Percentiles rank a stretch among this genome's conserved stretches.
phyloP scores from a whole-genome alignment of 1,140 invertebrate species.

The Brachionus rotundiformis region DNA sequence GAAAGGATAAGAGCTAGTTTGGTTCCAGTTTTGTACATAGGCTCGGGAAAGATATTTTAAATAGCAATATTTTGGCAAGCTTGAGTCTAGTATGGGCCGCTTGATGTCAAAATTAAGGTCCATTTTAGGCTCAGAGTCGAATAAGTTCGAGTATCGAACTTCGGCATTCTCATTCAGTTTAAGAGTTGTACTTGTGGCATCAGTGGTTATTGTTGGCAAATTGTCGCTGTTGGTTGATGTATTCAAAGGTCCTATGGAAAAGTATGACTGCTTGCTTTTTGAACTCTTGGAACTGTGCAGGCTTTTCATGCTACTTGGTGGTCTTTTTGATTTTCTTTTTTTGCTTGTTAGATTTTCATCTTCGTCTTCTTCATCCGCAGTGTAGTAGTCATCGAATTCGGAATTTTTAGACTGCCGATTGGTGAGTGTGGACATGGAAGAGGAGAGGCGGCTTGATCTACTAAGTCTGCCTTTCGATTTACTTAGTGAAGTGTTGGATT shows the following conservation, averaged over 20 bases:
- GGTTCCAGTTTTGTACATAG: constrained; percentile 36
- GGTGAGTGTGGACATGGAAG: neutral
- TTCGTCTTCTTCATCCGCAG: constrained; percentile 30
- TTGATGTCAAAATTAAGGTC: constrained; percentile 50
- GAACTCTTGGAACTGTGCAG: neutral
- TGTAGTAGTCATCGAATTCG: constrained; percentile 19
- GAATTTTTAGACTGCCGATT: neutral
- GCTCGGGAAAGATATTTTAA: constrained; percentile 46
- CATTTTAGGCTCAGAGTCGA: constrained; percentile 36
- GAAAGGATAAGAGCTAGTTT: constrained; percentile 7
- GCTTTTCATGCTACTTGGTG: neutral
- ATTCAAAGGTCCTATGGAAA: neutral
- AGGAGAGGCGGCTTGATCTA: neutral
- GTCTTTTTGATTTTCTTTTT: neutral
- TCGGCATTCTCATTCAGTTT: neutral
- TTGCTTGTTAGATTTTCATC: neutral
- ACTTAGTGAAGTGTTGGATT: neutral
- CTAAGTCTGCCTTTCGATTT: neutral
- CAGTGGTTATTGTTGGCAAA: neutral
- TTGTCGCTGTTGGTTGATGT: neutral
- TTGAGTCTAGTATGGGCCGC: constrained; percentile 36
- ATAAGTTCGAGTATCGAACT: neutral
- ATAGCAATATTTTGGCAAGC: constrained; percentile 49
- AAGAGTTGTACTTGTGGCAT: neutral
- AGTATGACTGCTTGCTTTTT: constrained; percentile 33